phyloP scores from a whole-genome alignment of 2,113 vertebrate genomes.

The Micromys minutus region DNA sequence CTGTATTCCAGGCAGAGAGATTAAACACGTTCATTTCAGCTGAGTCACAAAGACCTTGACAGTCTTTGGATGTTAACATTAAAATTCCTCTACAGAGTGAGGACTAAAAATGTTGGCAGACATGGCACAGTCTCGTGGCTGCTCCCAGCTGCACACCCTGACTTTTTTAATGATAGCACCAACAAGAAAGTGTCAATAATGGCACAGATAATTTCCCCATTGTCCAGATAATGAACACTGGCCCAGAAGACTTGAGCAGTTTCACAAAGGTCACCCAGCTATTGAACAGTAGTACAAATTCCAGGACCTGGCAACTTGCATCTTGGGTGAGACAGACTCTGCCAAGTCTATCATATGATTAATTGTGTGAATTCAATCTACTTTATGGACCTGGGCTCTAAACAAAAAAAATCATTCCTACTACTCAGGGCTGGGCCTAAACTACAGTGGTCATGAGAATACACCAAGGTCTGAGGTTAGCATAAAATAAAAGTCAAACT shows the following conservation, averaged over 20 bases:
- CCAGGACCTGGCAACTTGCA: neutral
- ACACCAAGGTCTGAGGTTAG: neutral
- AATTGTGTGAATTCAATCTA: neutral
- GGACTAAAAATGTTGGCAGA: neutral
- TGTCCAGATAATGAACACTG: neutral
- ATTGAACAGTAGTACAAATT: neutral
- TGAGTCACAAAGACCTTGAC: too few relatives aligned
- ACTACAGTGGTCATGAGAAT: neutral
- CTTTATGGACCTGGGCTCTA: too few relatives aligned
- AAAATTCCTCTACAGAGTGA: neutral
- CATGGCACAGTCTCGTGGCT: neutral
- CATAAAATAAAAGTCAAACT: neutral
- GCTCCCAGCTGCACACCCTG: neutral
- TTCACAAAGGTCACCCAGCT: neutral
- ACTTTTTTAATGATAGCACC: neutral
- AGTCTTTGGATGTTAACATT: too few relatives aligned
- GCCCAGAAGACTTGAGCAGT: neutral
- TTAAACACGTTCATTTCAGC: too few relatives aligned
- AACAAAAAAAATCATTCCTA: neutral
- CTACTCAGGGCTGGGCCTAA: neutral
- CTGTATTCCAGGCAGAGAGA: too few relatives aligned
- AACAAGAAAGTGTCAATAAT: neutral
- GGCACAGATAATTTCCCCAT: neutral
- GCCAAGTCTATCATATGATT: neutral
- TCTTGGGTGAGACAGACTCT: neutral